A percentile compares a stretch with the other conserved stretches of the same genome.
phyloP scores from a whole-genome alignment of 2,797 vertebrate species.

The Melanotaenia nigrans region DNA sequence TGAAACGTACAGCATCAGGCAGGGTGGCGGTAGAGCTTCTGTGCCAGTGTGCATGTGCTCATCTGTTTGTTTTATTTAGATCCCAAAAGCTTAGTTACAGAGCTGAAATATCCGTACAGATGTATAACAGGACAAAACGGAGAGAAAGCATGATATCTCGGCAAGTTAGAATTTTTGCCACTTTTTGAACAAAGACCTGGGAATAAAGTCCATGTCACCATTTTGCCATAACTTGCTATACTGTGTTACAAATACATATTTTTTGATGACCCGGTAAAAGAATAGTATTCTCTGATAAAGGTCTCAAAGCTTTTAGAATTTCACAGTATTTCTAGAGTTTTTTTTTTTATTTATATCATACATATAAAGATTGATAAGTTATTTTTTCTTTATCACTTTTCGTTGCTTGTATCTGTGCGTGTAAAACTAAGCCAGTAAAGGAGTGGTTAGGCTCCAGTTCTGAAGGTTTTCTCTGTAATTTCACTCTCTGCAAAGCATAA shows the following conservation, averaged over 20 bases:
- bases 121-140: conserved; percentile 1
- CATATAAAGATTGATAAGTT: neutral
- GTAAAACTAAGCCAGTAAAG: conserved; percentile 61
- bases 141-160: neutral
- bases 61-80: conserved; percentile 20
- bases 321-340: neutral
- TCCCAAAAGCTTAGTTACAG: neutral
- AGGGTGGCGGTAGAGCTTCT: conserved; percentile 56
- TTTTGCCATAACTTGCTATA: neutral
- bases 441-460: conserved; percentile 68
- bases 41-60: conserved; percentile 26
- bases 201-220: neutral
- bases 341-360: neutral
- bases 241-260: no score
- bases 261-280: no score
- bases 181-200: neutral
- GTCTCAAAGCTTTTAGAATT: neutral
- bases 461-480: conserved; percentile 82
- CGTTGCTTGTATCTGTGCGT: conserved; percentile 37
- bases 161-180: neutral
- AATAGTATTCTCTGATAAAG: no score
- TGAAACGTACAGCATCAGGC: conserved; percentile 75
- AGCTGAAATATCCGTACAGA: neutral
- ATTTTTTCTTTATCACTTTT: conserved; percentile 19
- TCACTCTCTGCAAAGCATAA: conserved; percentile 76